Evolutionary conservation across 2,113 vertebrate genomes (phyloP), one percentile per base, ranked within the genome.

Genomic region (Grammomys surdaster): DNA sequence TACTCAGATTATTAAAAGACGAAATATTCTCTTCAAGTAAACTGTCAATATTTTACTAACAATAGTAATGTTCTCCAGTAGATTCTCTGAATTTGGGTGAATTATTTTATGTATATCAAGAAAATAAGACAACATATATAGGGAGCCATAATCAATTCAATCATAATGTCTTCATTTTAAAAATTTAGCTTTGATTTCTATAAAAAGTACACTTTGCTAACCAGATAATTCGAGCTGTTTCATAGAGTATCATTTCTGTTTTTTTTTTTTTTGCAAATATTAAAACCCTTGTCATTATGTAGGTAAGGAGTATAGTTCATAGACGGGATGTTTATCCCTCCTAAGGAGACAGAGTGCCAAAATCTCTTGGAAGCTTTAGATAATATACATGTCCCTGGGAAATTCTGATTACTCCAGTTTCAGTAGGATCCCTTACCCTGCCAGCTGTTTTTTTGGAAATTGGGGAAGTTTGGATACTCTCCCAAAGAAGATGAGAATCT

Each of bases 361-460:
- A 93, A 78, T 92, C 56, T 51, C 46, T 58, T 82, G 54, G 16
- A 43, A 40, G n/a, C 28, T 36, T 48, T 87, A 89, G 22, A 77
- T 80, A 80, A 17, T 36, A 56, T 80, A 20, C 43, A 40, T 76
- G 58, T n/a, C 10, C 46, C 77, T 51, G 73, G 76, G 46, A 92
- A 90, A 95, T 88, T 88, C 86, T 65, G 56, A 95, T 70, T 75
- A 77, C 43, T 89, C 46, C 93, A 22, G 31, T 88, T 90, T 72
- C 86, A 76, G 0, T 33, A 51, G 17, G 16, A 80, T 7, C 26
- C 28, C 54, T n/a, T 73, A 69, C 43, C 78, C 70, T 77, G 82
- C 75, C 73, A 43, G 56, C n/a, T 7, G 14, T 60, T 85, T n/a
- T 76, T 76, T 78, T 88, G 28, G 16, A 40, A 16, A 6, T 1